Evolutionary conservation across 2,113 vertebrate species (phyloP).

Genomic region (Aspidoscelis tigris): DNA sequence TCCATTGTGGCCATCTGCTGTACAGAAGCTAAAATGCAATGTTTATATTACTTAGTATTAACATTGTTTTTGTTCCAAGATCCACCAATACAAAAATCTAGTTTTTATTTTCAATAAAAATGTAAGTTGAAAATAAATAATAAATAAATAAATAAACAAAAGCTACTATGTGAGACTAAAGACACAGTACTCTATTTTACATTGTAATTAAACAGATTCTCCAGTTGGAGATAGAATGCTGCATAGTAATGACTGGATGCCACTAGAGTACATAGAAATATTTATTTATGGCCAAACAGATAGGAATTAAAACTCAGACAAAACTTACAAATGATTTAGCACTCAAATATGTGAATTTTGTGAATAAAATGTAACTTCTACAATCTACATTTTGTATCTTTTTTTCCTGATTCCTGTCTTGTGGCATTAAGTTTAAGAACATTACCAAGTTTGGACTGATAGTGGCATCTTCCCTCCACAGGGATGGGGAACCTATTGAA

Average conservation of each 20-base stretch:
- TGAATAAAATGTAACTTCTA: background rate
- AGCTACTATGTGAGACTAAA: background rate
- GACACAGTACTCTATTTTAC: background rate
- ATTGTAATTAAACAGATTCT: background rate
- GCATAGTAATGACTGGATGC: background rate
- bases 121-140: too few species aligned
- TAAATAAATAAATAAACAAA: too few species aligned
- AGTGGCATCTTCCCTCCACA: too few species aligned
- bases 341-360: background rate
- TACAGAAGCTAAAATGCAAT: slow-evolving; percentile 65
- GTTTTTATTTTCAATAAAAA: slow-evolving; percentile 7
- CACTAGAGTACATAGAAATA: background rate
- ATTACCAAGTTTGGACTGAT: too few species aligned
- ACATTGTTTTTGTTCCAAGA: background rate
- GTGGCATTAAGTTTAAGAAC: too few species aligned
- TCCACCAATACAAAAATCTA: background rate
- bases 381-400: too few species aligned
- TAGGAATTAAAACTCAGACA: background rate
- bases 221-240: too few species aligned
- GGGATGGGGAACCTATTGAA: too few species aligned
- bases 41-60: slow-evolving; percentile 1
- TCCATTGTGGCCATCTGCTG: slow-evolving; percentile 81
- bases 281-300: background rate
- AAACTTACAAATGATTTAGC: background rate
- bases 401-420: too few species aligned